Conservation (phyloP, 2,888 invertebrate species). For the Coelinius sp. region DNA sequence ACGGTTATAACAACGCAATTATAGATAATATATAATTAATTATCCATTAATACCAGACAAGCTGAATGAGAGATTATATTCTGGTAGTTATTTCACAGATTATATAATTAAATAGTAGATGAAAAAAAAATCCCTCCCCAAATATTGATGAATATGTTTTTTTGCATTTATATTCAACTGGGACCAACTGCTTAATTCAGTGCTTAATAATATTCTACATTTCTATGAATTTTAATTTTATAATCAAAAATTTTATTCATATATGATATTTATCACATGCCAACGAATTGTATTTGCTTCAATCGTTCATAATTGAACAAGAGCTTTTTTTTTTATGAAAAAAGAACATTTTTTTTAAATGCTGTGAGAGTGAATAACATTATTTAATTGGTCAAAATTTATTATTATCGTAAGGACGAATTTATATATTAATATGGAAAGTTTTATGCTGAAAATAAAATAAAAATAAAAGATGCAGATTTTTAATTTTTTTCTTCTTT, state of each 20-base stretch:
- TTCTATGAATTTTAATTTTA: slow-evolving; percentile 9
- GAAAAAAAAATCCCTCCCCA: slow-evolving; percentile 15
- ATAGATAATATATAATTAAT: slow-evolving; percentile 65
- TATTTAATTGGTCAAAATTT: slow-evolving; percentile 23
- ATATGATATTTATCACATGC: neutral
- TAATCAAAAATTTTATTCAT: neutral
- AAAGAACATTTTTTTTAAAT: neutral
- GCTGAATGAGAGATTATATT: slow-evolving; percentile 7
- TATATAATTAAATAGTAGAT: slow-evolving; percentile 15
- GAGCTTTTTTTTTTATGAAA: slow-evolving; percentile 10
- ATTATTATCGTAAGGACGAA: slow-evolving; percentile 23
- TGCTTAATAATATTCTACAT: slow-evolving; percentile 7
- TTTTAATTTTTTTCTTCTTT: neutral
- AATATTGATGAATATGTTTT: neutral
- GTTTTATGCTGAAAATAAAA: slow-evolving; percentile 10
- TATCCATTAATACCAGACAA: slow-evolving; percentile 8
- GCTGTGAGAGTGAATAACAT: slow-evolving; percentile 10
- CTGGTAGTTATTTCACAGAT: slow-evolving; percentile 11
- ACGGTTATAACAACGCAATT: slow-evolving; percentile 91
- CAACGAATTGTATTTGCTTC: slow-evolving; percentile 3
- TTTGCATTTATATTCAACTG: slow-evolving; percentile 25
- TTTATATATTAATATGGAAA: slow-evolving; percentile 23
- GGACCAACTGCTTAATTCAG: slow-evolving; percentile 31
- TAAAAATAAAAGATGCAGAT: slow-evolving; percentile 19
- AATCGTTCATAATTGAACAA: slow-evolving; percentile 12